A percentile compares a stretch with the other conserved stretches of the same genome.
These are phyloP conservation scores for Phyllostomus hastatus DNA, from an alignment of 2,113 vertebrate genomes.

Conservation along the genomic window DNA sequence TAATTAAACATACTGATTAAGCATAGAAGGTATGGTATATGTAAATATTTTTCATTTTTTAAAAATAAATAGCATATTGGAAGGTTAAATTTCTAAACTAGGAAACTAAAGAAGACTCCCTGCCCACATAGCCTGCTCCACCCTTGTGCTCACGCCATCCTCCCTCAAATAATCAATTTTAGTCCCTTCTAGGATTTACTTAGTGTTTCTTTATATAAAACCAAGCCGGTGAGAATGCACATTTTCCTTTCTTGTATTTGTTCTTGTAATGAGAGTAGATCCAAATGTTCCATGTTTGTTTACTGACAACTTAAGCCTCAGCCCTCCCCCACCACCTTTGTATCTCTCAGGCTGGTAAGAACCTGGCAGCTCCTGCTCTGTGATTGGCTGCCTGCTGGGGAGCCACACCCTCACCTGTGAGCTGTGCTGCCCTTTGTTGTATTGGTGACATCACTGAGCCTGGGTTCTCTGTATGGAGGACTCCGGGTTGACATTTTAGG, in stretches of 20 bases:
- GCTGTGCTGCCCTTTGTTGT: background rate
- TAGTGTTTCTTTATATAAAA: background rate
- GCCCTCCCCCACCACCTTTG: background rate
- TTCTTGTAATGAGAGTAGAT: background rate
- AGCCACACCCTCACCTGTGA: background rate
- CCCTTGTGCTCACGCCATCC: background rate
- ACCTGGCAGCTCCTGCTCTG: background rate
- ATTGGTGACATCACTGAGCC: background rate
- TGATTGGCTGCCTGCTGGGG: background rate
- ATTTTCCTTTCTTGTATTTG: background rate
- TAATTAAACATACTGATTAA: background rate
- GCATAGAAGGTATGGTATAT: background rate
- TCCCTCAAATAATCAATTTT: background rate
- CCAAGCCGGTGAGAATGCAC: background rate
- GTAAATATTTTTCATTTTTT: background rate
- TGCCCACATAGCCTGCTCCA: background rate
- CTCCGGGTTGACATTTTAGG: background rate
- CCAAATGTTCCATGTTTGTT: background rate
- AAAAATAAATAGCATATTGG: background rate
- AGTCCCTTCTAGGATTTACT: background rate
- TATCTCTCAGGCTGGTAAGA: background rate
- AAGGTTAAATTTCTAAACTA: background rate
- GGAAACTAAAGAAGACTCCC: background rate
- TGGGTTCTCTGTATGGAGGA: background rate
- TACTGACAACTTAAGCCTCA: background rate